These are phyloP conservation scores for Rhagonycha lutea DNA, from an alignment of 2,888 invertebrate genomes.

Conservation along the genomic window DNA sequence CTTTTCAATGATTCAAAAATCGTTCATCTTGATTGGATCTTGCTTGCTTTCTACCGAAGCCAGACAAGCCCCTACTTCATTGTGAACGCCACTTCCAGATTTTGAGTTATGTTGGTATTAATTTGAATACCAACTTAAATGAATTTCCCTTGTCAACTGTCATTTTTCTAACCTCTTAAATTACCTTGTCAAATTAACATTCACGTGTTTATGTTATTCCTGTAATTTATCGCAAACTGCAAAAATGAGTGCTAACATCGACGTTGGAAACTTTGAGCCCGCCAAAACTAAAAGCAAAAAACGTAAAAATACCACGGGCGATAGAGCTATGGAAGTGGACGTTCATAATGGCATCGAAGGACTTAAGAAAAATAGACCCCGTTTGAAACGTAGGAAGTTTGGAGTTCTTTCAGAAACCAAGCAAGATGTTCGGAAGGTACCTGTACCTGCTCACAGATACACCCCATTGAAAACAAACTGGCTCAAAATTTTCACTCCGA, in stretches of 20 bases:
- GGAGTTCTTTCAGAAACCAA: constrained; percentile 57
- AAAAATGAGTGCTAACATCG: constrained; percentile 52
- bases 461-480: constrained; percentile 95
- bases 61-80: too few relatives aligned
- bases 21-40: too few relatives aligned
- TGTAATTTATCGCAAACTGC: not conserved
- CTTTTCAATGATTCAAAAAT: too few relatives aligned
- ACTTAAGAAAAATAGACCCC: constrained; percentile 50
- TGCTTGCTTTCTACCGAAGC: too few relatives aligned
- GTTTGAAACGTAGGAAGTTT: not conserved
- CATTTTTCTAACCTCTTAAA: not conserved
- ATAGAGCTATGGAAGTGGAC: constrained; percentile 70
- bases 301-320: constrained; percentile 58
- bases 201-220: not conserved
- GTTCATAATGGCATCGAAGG: constrained; percentile 68
- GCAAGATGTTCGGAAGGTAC: constrained; percentile 70
- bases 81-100: too few relatives aligned
- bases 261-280: constrained; percentile 59
- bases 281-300: constrained; percentile 58
- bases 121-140: not conserved
- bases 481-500: constrained; percentile 94
- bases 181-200: not conserved
- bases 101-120: too few relatives aligned
- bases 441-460: constrained; percentile 93
- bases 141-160: not conserved